phyloP scores from a whole-genome alignment of 2,888 invertebrate genomes.

The Julus scanicus region DNA sequence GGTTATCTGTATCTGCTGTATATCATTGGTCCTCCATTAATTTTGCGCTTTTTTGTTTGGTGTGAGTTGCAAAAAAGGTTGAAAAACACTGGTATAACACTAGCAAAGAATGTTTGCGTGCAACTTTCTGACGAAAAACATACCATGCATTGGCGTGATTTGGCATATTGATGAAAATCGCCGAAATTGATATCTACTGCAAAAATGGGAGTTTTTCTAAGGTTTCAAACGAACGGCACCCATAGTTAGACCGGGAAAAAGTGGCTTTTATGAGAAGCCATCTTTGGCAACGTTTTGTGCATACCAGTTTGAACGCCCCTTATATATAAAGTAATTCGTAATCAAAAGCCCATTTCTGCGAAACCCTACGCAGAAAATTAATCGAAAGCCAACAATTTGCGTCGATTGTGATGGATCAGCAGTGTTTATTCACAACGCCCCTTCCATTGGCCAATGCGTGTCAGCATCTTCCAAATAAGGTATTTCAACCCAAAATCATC shows the following conservation, averaged over 20 bases:
- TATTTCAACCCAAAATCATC: background rate
- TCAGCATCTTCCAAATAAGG: background rate
- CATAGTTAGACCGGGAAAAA: background rate
- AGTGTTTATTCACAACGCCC: background rate
- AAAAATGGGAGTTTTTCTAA: background rate
- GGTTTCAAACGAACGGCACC: background rate
- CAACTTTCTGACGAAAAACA: background rate
- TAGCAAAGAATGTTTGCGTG: background rate
- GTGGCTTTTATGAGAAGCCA: background rate
- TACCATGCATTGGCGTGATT: background rate
- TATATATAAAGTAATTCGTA: background rate
- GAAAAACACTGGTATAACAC: no score
- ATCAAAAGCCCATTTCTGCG: background rate
- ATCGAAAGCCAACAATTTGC: constrained; percentile 44
- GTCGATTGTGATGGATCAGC: constrained; percentile 40
- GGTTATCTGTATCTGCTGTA: no score
- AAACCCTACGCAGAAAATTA: constrained; percentile 18
- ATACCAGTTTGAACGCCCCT: background rate
- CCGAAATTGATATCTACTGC: background rate
- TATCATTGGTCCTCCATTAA: no score
- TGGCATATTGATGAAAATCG: constrained; percentile 9
- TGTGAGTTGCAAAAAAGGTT: no score
- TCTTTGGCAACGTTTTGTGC: background rate
- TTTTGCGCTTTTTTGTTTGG: no score
- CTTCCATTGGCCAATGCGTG: background rate